phyloP scores from a whole-genome alignment of 2,113 vertebrate species.

The Fukomys damarensis region DNA sequence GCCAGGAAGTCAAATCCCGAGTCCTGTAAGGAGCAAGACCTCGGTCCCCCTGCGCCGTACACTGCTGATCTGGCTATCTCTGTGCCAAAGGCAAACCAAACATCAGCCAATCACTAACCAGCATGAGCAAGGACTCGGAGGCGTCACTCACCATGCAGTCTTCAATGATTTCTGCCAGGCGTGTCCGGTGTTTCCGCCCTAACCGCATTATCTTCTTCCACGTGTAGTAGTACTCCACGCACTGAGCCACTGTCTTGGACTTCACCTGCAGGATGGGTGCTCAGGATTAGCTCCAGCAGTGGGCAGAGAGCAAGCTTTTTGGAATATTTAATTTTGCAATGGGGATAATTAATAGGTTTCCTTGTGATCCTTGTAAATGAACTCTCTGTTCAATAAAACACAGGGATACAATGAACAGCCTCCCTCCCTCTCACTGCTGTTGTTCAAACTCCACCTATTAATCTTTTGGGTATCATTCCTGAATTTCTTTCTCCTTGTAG shows the following conservation, averaged over 20 bases:
- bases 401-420: background rate
- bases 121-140: rapidly evolving
- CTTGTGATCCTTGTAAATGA: background rate
- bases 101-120: background rate
- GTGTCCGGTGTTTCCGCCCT: slow-evolving; percentile 87
- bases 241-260: slow-evolving; percentile 94
- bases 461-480: background rate
- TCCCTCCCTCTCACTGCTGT: background rate
- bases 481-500: background rate
- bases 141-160: slow-evolving; percentile 86
- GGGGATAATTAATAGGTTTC: background rate
- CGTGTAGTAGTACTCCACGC: slow-evolving; percentile 96
- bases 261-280: slow-evolving; percentile 87
- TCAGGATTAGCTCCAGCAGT: background rate
- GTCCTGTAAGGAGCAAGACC: background rate
- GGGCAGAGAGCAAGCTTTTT: background rate
- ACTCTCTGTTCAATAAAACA: background rate
- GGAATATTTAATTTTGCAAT: background rate
- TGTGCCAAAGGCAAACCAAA: background rate
- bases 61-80: background rate
- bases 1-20: background rate
- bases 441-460: background rate
- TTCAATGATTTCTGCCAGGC: slow-evolving; percentile 85
- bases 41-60: background rate
- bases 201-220: slow-evolving; percentile 94